Percentiles rank a stretch among this genome's conserved stretches.
Conservation (phyloP, 2,888 invertebrate species). For the Lepidonotus clava region DNA sequence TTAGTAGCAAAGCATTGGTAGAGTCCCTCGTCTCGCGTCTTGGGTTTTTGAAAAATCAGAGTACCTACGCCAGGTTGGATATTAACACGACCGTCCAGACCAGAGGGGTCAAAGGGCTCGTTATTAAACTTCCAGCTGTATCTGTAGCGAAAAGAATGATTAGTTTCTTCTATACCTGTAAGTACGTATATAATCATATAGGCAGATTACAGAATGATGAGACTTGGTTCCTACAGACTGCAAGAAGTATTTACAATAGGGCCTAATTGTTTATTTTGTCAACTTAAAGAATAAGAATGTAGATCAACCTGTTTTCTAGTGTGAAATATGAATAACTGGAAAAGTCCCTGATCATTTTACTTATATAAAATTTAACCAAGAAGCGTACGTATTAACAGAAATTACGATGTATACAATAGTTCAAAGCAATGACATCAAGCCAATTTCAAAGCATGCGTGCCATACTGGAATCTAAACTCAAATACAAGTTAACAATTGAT, state of each 20-base stretch:
- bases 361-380: neutral
- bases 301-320: neutral
- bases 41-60: conserved; percentile 92
- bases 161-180: neutral
- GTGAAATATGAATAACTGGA: neutral
- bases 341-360: neutral
- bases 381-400: neutral
- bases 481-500: neutral
- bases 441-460: no score
- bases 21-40: conserved; percentile 94
- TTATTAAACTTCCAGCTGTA: conserved; percentile 66
- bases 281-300: neutral
- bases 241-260: neutral
- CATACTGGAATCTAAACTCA: neutral
- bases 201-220: neutral
- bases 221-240: neutral
- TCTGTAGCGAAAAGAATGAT: conserved; percentile 29
- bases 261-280: neutral
- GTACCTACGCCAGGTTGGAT: conserved; percentile 95
- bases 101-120: conserved; percentile 92
- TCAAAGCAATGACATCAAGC: no score
- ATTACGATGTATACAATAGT: neutral
- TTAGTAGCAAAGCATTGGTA: conserved; percentile 93
- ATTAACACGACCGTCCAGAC: conserved; percentile 95
- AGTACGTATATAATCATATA: neutral